These are phyloP conservation scores for Crambe crambe DNA, from an alignment of 37 sponge, comb jelly and placozoan genomes.

Conservation along the genomic window DNA sequence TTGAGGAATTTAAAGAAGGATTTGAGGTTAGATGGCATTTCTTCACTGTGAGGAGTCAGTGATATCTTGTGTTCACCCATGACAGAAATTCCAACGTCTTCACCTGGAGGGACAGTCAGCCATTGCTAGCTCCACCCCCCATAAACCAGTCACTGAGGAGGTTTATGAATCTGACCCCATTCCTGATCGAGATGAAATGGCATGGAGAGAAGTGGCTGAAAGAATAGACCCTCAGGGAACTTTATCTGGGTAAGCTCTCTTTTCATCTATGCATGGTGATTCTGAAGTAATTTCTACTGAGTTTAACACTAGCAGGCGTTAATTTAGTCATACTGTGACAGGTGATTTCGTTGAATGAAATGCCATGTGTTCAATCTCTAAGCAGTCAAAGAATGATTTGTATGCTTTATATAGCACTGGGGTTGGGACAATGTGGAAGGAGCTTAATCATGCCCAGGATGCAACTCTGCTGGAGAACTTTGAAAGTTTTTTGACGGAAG, in stretches of 20 bases:
- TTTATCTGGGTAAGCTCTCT: conserved; percentile 2
- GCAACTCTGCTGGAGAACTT: conserved; percentile 42
- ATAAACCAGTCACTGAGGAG: neutral
- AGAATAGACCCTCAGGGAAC: conserved; percentile 46
- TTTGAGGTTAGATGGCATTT: conserved; percentile 35
- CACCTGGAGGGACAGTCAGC: neutral
- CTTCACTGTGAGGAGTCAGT: no score
- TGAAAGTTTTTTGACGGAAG: conserved; percentile 48
- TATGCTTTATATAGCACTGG: neutral
- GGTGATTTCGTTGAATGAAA: no score
- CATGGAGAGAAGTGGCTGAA: conserved; percentile 18
- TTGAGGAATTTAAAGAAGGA: conserved; percentile 51
- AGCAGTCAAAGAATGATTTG: no score
- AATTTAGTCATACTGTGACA: no score
- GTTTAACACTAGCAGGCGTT: no score
- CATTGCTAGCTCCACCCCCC: neutral
- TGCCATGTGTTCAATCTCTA: no score
- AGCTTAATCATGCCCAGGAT: conserved; percentile 16
- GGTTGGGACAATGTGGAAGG: conserved; percentile 30
- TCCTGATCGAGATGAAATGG: conserved; percentile 10
- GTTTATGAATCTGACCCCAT: conserved; percentile 8
- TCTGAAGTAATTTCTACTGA: neutral
- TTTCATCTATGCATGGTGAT: neutral
- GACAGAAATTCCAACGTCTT: neutral
- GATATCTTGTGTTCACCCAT: no score